phyloP scores from a whole-genome alignment of 2,888 invertebrate genomes.

The Drosophila mimica region DNA sequence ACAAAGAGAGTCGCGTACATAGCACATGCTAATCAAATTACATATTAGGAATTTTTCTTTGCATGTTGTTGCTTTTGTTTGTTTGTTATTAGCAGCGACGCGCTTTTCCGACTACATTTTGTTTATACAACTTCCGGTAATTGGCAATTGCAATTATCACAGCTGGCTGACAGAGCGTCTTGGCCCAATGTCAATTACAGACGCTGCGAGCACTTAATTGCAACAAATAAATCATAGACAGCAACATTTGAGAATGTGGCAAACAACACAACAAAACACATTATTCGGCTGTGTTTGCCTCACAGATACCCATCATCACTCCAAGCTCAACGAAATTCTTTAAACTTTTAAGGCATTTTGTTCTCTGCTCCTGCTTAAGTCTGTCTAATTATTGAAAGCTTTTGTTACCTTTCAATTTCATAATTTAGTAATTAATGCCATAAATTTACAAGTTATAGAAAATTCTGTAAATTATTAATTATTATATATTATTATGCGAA shows the following conservation, averaged over 20 bases:
- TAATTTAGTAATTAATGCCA: not conserved
- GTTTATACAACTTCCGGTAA: constrained; percentile 34
- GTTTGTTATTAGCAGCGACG: constrained; percentile 13
- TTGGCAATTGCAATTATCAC: constrained; percentile 55
- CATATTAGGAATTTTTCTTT: constrained; percentile 48
- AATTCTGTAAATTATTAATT: not conserved
- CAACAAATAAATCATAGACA: constrained; percentile 67
- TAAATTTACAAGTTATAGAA: not conserved
- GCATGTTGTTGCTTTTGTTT: constrained; percentile 2
- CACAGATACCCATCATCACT: not conserved
- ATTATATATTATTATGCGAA: not conserved
- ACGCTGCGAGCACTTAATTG: constrained; percentile 51
- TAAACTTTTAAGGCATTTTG: not conserved
- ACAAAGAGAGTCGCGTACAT: constrained; percentile 18
- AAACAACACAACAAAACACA: constrained; percentile 1
- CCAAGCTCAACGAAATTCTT: not conserved
- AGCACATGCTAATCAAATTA: constrained; percentile 67
- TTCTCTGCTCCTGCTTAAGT: no score
- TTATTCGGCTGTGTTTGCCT: not conserved
- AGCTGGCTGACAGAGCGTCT: constrained; percentile 33
- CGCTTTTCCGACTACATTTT: constrained; percentile 40
- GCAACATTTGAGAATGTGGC: constrained; percentile 19
- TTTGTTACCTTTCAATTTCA: not conserved
- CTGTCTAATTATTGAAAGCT: not conserved
- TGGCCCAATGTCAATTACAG: constrained; percentile 42